Conservation (phyloP, 2,888 invertebrate genomes). For the Aspidiotus destructor region DNA sequence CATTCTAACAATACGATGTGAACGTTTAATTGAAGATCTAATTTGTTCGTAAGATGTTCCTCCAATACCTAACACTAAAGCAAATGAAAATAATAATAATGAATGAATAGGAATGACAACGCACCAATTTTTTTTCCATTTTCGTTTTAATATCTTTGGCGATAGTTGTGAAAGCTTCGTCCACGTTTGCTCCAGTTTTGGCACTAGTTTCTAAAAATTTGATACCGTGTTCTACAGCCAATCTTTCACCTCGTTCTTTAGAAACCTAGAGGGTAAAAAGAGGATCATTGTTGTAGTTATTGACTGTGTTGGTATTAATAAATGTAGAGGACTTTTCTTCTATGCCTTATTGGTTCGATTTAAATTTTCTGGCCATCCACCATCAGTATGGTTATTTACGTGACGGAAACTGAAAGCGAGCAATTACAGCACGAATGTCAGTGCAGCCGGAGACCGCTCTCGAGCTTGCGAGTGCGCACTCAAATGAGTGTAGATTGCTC, state of each 20-base stretch:
- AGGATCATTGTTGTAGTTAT: not conserved
- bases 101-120: constrained; percentile 38
- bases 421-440: too few species aligned
- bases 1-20: too few species aligned
- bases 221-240: constrained; percentile 95
- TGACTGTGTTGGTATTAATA: constrained; percentile 2
- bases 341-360: not conserved
- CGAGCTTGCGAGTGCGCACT: too few species aligned
- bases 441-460: too few species aligned
- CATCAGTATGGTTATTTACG: too few species aligned
- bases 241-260: constrained; percentile 90
- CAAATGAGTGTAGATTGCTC: too few species aligned
- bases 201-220: constrained; percentile 99
- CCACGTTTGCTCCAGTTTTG: constrained; percentile 94
- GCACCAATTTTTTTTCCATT: constrained; percentile 96
- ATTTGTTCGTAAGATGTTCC: too few species aligned
- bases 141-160: constrained; percentile 96
- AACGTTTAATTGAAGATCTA: too few species aligned
- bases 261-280: constrained; percentile 54
- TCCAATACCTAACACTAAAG: too few species aligned
- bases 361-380: too few species aligned
- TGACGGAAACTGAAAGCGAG: too few species aligned
- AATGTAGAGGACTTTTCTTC: not conserved
- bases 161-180: constrained; percentile 93
- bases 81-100: too few species aligned